phyloP scores from a whole-genome alignment of 53 echinoderm and acorn worm species.

The Echinometra lucunter region DNA sequence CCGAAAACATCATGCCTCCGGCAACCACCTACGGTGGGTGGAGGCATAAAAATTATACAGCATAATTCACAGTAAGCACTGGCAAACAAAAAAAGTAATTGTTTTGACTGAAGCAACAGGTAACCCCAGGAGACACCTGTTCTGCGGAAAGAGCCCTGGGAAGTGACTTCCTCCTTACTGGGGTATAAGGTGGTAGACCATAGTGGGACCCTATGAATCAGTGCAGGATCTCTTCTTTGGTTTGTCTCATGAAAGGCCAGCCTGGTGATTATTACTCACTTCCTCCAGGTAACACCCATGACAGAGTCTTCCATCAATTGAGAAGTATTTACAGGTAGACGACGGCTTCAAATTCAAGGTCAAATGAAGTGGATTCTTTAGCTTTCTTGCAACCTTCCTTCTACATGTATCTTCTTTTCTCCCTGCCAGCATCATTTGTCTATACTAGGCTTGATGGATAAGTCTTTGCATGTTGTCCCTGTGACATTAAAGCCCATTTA shows the following conservation, averaged over 20 bases:
- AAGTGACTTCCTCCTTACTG: background rate
- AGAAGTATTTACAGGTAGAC: background rate
- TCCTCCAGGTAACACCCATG: constrained; percentile 51
- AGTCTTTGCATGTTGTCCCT: too few species aligned
- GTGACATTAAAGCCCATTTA: too few species aligned
- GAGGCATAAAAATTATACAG: too few species aligned
- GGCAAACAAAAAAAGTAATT: too few species aligned
- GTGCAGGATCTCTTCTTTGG: background rate
- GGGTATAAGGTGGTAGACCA: background rate
- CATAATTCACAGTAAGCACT: too few species aligned
- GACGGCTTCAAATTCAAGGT: background rate
- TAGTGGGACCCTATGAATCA: background rate
- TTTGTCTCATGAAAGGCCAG: background rate
- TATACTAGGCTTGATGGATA: too few species aligned
- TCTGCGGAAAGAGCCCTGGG: background rate
- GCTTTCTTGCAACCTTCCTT: too few species aligned
- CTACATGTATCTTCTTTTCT: too few species aligned
- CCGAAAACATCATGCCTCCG: too few species aligned
- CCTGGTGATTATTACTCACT: constrained; percentile 57
- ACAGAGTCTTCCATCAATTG: background rate
- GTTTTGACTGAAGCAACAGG: too few species aligned
- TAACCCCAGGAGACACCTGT: background rate
- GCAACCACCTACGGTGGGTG: too few species aligned
- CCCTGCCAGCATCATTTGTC: too few species aligned
- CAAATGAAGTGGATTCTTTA: background rate